These are phyloP conservation scores for Drosophila ambigua DNA, from an alignment of 1,140 invertebrate species.

Conservation along the genomic window DNA sequence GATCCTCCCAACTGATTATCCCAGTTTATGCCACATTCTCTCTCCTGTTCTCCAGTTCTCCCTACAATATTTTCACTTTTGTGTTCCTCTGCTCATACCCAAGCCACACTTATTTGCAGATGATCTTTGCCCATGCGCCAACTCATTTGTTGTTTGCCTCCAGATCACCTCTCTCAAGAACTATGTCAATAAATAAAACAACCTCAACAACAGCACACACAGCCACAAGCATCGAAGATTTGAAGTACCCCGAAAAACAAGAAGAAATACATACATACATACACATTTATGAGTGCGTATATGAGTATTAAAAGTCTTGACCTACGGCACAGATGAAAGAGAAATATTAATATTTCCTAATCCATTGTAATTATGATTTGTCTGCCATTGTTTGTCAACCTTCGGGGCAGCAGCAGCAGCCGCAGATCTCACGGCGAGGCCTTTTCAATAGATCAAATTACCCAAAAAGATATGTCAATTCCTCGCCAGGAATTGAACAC, in stretches of 20 bases:
- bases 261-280: constrained; percentile 8
- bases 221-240: constrained; percentile 16
- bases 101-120: constrained; percentile 42
- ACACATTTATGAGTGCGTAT: too few species aligned
- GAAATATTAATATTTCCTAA: constrained; percentile 76
- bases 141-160: constrained; percentile 68
- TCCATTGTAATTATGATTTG: constrained; percentile 81
- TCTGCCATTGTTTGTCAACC: constrained; percentile 65
- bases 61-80: background rate
- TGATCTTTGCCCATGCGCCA: constrained; percentile 67
- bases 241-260: constrained; percentile 47
- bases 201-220: constrained; percentile 3
- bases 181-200: constrained; percentile 50
- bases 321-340: constrained; percentile 67
- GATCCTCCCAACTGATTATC: constrained; percentile 20
- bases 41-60: background rate
- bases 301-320: constrained; percentile 14
- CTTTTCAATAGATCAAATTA: constrained; percentile 71
- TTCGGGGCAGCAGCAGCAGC: constrained; percentile 48
- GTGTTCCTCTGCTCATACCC: background rate
- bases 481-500: constrained; percentile 28
- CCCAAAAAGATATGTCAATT: constrained; percentile 80
- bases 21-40: constrained; percentile 33
- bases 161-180: constrained; percentile 33
- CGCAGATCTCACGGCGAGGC: constrained; percentile 35